A percentile compares a stretch with the other conserved stretches of the same genome.
phyloP scores from a whole-genome alignment of 2,888 invertebrate species.

The Apotomis capreana region DNA sequence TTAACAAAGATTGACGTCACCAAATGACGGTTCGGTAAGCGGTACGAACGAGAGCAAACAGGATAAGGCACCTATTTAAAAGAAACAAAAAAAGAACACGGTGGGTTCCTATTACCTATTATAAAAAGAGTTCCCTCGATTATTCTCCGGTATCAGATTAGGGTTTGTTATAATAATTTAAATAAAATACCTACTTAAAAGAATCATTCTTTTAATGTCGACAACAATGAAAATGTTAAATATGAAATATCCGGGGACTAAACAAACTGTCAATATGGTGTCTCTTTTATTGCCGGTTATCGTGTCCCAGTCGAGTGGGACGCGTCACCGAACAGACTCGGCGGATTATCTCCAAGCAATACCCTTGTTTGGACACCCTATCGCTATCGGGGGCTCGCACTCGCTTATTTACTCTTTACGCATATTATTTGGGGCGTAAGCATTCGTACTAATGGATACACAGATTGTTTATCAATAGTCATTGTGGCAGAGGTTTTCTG shows the following conservation, averaged over 20 bases:
- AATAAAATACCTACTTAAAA: no score
- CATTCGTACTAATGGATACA: slow-evolving; percentile 38
- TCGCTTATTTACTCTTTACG: slow-evolving; percentile 40
- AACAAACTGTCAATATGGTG: slow-evolving; percentile 35
- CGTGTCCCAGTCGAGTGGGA: slow-evolving; percentile 34
- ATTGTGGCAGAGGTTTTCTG: background rate
- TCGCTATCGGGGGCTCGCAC: slow-evolving; percentile 38
- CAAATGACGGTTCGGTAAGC: no score
- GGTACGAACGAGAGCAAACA: no score
- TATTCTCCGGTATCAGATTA: no score
- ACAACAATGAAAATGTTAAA: no score
- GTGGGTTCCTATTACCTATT: no score
- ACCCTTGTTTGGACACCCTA: slow-evolving; percentile 40
- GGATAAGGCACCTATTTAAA: no score
- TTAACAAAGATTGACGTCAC: no score
- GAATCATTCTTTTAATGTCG: no score
- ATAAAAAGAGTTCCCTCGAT: no score
- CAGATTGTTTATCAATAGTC: slow-evolving; percentile 22
- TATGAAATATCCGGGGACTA: slow-evolving; percentile 1
- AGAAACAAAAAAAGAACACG: no score
- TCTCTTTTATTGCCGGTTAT: slow-evolving; percentile 38
- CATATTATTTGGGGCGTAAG: slow-evolving; percentile 38
- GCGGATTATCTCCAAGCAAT: slow-evolving; percentile 41
- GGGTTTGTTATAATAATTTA: no score
- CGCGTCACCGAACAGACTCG: slow-evolving; percentile 36